phyloP scores from a whole-genome alignment of 2,113 vertebrate genomes.

The Trogon melanurus region DNA sequence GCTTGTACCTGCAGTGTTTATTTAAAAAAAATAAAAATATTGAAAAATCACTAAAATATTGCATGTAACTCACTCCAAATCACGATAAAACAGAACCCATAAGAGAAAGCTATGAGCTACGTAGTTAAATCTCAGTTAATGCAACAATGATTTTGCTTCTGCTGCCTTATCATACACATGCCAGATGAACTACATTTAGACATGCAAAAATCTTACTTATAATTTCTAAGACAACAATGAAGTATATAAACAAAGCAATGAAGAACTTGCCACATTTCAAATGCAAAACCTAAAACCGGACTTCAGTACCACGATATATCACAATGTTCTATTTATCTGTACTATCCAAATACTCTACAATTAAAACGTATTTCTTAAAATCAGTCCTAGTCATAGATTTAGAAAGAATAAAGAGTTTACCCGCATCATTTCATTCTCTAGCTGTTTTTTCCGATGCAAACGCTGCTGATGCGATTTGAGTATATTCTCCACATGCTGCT shows the following conservation, averaged over 20 bases:
- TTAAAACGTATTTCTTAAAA: background rate
- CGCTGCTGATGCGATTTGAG: constrained; percentile 96
- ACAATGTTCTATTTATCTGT: background rate
- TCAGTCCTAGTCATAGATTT: background rate
- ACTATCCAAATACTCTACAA: background rate
- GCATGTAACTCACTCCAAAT: background rate
- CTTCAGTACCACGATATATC: background rate
- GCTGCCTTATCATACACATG: background rate
- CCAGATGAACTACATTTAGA: background rate
- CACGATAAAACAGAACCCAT: background rate
- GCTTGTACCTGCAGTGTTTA: background rate
- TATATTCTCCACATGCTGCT: constrained; percentile 98
- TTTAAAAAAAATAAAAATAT: background rate
- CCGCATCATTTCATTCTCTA: constrained; percentile 98
- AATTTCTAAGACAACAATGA: background rate
- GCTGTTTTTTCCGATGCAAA: constrained; percentile 93
- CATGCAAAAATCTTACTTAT: background rate
- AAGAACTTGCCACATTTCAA: background rate
- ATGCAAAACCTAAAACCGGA: background rate
- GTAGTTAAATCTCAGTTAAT: background rate
- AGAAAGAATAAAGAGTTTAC: constrained; percentile 76
- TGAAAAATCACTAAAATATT: background rate
- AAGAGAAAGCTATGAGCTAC: background rate
- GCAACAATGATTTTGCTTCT: background rate
- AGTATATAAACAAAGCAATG: background rate